Conservation (phyloP, 2,888 invertebrate genomes). For the Monochamus alternatus region DNA sequence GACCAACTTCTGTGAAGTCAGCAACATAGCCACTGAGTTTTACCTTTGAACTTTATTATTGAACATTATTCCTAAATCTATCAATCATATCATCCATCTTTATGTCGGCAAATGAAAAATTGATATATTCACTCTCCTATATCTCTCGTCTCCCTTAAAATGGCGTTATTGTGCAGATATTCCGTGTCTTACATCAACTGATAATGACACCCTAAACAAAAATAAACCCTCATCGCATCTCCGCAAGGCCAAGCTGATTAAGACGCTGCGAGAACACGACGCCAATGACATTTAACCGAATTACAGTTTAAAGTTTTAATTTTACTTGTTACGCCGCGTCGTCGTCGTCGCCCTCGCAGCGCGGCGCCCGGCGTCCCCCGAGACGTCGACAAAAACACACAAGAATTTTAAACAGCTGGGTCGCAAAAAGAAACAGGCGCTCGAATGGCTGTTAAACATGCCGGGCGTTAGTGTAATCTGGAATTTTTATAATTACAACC, state of each 20-base stretch:
- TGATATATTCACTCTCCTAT: too few relatives aligned
- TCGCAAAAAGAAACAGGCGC: slow-evolving; percentile 17
- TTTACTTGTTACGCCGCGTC: slow-evolving; percentile 1
- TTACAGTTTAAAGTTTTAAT: slow-evolving; percentile 3
- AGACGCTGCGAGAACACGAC: neutral
- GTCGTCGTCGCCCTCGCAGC: neutral
- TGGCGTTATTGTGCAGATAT: too few relatives aligned
- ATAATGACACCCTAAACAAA: neutral
- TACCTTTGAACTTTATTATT: too few relatives aligned
- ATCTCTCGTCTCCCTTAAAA: too few relatives aligned
- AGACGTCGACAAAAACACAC: slow-evolving; percentile 5
- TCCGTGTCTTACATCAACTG: neutral
- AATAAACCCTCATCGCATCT: neutral
- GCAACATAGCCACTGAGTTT: too few relatives aligned
- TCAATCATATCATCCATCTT: too few relatives aligned
- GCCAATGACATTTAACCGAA: slow-evolving; percentile 12
- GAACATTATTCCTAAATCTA: too few relatives aligned
- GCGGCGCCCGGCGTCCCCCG: neutral
- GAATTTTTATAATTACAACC: slow-evolving; percentile 11
- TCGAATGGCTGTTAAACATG: slow-evolving; percentile 21
- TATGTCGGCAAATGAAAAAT: too few relatives aligned
- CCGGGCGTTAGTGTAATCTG: slow-evolving; percentile 9
- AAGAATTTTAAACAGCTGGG: slow-evolving; percentile 18
- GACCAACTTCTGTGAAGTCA: too few relatives aligned
- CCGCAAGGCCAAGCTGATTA: neutral